These are phyloP conservation scores for Cephonodes hylas DNA, from an alignment of 2,888 invertebrate genomes.

Conservation along the genomic window DNA sequence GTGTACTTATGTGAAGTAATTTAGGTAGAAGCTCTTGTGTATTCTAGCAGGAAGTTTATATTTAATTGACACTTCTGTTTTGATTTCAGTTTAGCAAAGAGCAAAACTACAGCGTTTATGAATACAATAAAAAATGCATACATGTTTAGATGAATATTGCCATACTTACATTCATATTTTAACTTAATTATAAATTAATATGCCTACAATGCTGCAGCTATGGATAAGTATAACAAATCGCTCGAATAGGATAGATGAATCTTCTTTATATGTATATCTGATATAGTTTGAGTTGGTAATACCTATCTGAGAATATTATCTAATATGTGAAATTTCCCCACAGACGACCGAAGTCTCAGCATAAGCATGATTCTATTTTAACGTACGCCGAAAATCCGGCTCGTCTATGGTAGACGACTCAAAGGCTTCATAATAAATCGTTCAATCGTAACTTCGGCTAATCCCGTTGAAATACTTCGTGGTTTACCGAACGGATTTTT, in stretches of 20 bases:
- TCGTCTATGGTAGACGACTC: not conserved
- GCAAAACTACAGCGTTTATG: not conserved
- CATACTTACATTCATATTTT: too few relatives aligned
- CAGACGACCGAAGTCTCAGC: not conserved
- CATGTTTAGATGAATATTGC: too few relatives aligned
- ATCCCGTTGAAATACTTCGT: constrained; percentile 1
- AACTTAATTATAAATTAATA: too few relatives aligned
- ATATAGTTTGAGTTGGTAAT: too few relatives aligned
- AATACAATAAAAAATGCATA: too few relatives aligned
- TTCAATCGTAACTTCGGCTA: not conserved
- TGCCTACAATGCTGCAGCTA: too few relatives aligned
- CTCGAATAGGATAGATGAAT: too few relatives aligned
- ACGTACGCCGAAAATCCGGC: not conserved
- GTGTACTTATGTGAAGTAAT: not conserved
- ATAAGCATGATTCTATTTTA: not conserved
- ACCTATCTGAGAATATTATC: too few relatives aligned
- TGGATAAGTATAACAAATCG: too few relatives aligned
- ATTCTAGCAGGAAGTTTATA: not conserved
- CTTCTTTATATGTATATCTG: too few relatives aligned
- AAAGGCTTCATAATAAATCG: not conserved
- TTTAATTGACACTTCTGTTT: not conserved
- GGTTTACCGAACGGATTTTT: not conserved
- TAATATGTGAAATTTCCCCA: too few relatives aligned
- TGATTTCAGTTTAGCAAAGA: not conserved
- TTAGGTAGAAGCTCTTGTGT: not conserved